These are phyloP conservation scores for Eulimnadia texana DNA, from an alignment of 1,140 invertebrate species.

Conservation along the genomic window DNA sequence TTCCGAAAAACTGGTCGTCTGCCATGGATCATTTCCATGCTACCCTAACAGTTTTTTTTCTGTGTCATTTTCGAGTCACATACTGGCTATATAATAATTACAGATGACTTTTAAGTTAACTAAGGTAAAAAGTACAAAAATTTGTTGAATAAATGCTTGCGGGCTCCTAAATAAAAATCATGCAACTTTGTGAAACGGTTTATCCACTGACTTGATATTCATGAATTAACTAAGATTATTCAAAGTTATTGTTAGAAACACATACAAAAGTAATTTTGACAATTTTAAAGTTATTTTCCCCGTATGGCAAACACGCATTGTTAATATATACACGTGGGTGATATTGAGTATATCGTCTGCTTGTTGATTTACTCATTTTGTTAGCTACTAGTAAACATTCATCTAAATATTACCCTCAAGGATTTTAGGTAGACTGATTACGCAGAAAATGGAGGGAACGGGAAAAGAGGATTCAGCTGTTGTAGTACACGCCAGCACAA, in stretches of 20 bases:
- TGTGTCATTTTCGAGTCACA: background rate
- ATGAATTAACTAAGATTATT: background rate
- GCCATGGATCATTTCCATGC: slow-evolving; percentile 60
- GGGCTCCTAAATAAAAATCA: background rate
- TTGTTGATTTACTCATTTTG: too few relatives aligned
- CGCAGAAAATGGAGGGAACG: background rate
- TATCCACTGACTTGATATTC: background rate
- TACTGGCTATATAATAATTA: background rate
- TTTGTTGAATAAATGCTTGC: background rate
- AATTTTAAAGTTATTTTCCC: too few relatives aligned
- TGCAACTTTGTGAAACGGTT: background rate
- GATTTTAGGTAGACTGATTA: too few relatives aligned
- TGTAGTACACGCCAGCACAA: slow-evolving; percentile 21
- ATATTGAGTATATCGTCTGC: too few relatives aligned
- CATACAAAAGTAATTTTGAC: too few relatives aligned
- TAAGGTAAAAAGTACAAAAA: background rate
- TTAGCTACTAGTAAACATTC: too few relatives aligned
- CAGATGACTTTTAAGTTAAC: background rate
- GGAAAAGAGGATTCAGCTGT: slow-evolving; percentile 7
- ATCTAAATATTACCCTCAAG: too few relatives aligned
- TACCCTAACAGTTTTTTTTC: slow-evolving; percentile 33
- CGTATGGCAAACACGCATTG: too few relatives aligned
- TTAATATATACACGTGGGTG: too few relatives aligned
- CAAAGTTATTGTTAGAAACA: too few relatives aligned
- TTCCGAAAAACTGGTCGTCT: slow-evolving; percentile 60